Evolutionary conservation across 1,140 invertebrate species (phyloP), one percentile per base, ranked within the genome.

Genomic region (Ganaspis sp.): DNA sequence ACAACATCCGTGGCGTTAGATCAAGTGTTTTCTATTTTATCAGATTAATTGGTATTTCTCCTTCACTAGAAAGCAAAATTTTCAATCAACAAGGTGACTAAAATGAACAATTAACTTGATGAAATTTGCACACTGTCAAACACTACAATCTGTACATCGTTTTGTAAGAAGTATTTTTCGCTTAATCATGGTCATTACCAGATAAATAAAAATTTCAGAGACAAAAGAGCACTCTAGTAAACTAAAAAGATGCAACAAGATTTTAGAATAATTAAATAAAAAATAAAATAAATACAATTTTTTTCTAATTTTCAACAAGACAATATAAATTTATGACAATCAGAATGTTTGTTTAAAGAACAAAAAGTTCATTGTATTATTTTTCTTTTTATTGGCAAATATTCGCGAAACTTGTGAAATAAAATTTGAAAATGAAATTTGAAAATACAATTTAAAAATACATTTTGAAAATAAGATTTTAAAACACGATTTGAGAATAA

Each of bases 61-160:
- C 21, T 64, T 64, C 12, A 12, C 15, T 26, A 29, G 4, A 26
- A 64, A 29, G 12, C 1, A 64, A 26, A 64, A 29, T 17, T 15
- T 49, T 49, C 45, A 49, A 29, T 64, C 21, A 40, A 69, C 15
- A 83, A 53, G 74, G 87, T 83, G 34, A 87, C 73, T 42, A 85
- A 82, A 38, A 83, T 83, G 42, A 81, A 80, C 29, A 45, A 53
- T 58, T 64, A 58, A 58, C 23, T 23, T 21, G 23, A n/a, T n/a
- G 23, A 21, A n/a, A 34, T n/a, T 34, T 26, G 1, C 12, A n/a
- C 23, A 26, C 5, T 23, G 12, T n/a, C 21, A 1, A 45, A 8
- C 8, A 54, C 19, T 6, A 15, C 15, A 54, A 73, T 17, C 5
- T 75, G 26, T 42, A 71, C 6, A 11, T 72, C 34, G 40, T 76